Base-by-base conservation (phyloP, 2,113 vertebrate species). In the Columba livia region DNA sequence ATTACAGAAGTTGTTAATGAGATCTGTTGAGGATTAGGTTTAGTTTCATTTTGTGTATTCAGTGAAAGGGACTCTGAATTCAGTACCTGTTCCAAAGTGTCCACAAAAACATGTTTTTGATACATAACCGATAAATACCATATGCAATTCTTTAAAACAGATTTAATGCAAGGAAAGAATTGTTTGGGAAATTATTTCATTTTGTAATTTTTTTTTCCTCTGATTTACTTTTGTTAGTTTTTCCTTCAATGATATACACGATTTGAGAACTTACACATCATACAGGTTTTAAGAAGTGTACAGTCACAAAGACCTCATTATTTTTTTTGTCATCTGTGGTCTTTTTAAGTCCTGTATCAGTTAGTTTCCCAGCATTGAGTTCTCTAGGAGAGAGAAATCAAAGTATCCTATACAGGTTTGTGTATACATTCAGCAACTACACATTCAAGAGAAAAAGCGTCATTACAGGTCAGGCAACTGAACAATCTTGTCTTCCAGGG, bases 141-240 rank as follows among this genome's bases (percentile, higher is more conserved):
- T 15, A 50, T 0, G 6, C 19, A 54, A 66, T 79, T 75, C 1
- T 74, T 88, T 78, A 44, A 6, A 20, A 26, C 15, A 15, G 15
- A 57, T 94, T 94, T 94, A 78, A 96, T 96, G 10, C 6, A 25
- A 93, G 70, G 85, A 94, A 91, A 85, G 44, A 82, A 78, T 85
- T 81, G 6, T 34, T 48, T 60, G 23, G 7, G 16, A 79, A 64
- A 48, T 82, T 42, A 66, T 57, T 74, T 26, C 1, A 12, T 75
- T 89, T 85, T 82, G 5, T 53, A 18, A 32, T 48, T 28, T 56
- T 57, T 42, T 81, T 57, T 42, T 81, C 3, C 53, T 95, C 70
- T 24, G 7, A 15, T 85, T 60, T 48, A 3, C 12, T 11, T 78
- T 62, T 64, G 28, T 10, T 38, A 57, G 42, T 65, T 87, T 91